phyloP scores from a whole-genome alignment of 2,797 vertebrate genomes.

The Pseudocheirus occidentalis region DNA sequence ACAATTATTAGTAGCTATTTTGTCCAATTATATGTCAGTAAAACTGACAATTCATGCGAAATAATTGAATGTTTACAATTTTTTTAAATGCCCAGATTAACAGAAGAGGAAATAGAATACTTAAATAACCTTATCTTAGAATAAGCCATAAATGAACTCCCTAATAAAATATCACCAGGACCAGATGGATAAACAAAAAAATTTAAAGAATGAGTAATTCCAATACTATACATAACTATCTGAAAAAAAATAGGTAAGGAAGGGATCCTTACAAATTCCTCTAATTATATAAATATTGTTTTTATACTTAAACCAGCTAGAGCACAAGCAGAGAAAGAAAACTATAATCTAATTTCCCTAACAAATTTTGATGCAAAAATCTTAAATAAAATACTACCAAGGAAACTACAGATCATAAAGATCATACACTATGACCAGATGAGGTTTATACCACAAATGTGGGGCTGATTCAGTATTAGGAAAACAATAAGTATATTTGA shows the following conservation, averaged over 20 bases:
- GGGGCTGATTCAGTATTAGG: not conserved
- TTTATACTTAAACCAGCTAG: not conserved
- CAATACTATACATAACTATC: not conserved
- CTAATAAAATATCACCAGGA: not conserved
- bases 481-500: not conserved
- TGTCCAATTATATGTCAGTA: not conserved
- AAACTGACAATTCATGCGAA: not conserved
- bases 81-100: not conserved
- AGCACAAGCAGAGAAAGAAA: not conserved
- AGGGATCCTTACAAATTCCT: not conserved
- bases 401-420: not conserved
- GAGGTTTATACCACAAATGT: not conserved
- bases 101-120: not conserved
- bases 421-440: not conserved
- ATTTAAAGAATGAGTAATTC: not conserved
- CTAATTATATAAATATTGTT: not conserved
- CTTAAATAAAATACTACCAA: not conserved
- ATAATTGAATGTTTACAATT: not conserved
- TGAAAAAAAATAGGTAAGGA: not conserved
- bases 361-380: not conserved
- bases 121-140: not conserved
- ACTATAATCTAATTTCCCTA: not conserved
- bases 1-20: not conserved
- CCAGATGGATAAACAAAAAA: not conserved
- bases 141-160: not conserved